Conservation (phyloP, 2,888 invertebrate species). For the Eurytoma adleriae region DNA sequence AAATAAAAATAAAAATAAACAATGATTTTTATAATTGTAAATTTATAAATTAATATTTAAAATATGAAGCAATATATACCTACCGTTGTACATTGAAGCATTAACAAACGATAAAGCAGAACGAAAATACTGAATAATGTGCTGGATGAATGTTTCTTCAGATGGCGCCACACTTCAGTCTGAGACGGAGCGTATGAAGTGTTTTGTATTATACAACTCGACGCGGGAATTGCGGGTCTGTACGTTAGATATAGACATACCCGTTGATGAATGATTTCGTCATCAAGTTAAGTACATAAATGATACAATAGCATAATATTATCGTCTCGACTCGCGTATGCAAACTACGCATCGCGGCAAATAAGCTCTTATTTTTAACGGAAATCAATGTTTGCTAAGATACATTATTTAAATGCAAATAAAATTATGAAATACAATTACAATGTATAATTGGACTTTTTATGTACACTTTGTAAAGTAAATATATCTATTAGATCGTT, state of each 20-base stretch:
- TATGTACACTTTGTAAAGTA: too few species aligned
- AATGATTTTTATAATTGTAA: too few species aligned
- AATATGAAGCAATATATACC: too few species aligned
- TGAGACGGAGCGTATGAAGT: neutral
- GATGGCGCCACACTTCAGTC: neutral
- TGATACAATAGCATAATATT: constrained; percentile 15
- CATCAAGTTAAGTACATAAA: constrained; percentile 28
- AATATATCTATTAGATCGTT: too few species aligned
- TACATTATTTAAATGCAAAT: too few species aligned
- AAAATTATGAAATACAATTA: too few species aligned
- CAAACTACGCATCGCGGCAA: neutral
- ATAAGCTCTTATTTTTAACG: neutral
- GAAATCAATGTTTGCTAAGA: too few species aligned
- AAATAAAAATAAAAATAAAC: too few species aligned
- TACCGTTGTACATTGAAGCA: too few species aligned
- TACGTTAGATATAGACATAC: constrained; percentile 9
- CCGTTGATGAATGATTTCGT: constrained; percentile 22
- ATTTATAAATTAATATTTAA: too few species aligned
- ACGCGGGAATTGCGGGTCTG: neutral
- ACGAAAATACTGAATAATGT: neutral
- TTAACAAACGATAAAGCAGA: neutral
- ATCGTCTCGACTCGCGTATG: neutral
- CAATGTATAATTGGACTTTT: too few species aligned
- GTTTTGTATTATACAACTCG: constrained; percentile 22
- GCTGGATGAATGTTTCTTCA: neutral